Evolutionary conservation across 2,888 invertebrate genomes (phyloP), one percentile per base, ranked within the genome.

Genomic region (Apotomis capreana): DNA sequence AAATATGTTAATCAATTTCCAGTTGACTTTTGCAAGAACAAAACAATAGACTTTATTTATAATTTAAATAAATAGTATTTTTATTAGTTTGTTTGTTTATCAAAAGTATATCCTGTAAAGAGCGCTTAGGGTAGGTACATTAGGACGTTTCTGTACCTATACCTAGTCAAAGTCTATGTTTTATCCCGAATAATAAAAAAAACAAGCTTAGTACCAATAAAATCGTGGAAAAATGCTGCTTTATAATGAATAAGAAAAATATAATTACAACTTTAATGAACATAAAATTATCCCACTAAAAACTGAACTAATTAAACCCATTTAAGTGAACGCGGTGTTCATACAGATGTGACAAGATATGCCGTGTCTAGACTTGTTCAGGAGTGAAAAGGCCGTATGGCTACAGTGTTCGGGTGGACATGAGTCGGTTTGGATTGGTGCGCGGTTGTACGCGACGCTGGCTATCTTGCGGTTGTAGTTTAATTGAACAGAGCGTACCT

Each of bases 301-400:
- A 62, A 70, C 70, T 57, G 60, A 59, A 64, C 65, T 76, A 77
- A 76, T 77, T 77, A 74, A 71, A 73, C 68, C 69, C 74, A 70
- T 73, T 75, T 73, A 73, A 63, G 59, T 68, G 62, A 63, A 65
- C 76, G 77, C 70, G 78, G 78, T 79, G 80, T 78, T 79, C 81
- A 80, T 80, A 81, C 78, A 84, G 84, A 87, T 87, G 85, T 85
- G 88, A 89, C 85, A 83, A 86, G 89, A 88, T 87, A 88, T 83
- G 84, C 85, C 85, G 84, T 84, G 36, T 61, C 46, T 12, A 13
- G 15, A 3, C 44, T 2, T 3, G 8, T 4, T 44, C 4, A 13
- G 46, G 8, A 36, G 36, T 12, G 4, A 44, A 44, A 62, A 62
- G 13, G 51, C 9, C 37, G 12, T 61, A 58, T n/a, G 51, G 37